phyloP scores from a whole-genome alignment of 2,797 vertebrate species.

The Ctenopoma multispine region DNA sequence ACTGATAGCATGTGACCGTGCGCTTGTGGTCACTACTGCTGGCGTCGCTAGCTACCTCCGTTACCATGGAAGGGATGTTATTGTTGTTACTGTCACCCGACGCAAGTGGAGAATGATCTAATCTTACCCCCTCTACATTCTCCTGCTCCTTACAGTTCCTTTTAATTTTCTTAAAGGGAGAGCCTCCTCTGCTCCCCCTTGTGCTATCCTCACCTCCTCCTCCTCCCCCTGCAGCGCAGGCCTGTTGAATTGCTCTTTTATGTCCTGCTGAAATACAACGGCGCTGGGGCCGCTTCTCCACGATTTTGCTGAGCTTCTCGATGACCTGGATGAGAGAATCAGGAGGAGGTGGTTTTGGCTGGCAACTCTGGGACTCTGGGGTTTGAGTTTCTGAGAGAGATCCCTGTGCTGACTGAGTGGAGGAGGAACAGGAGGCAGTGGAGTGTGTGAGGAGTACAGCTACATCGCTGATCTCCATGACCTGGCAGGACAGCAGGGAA shows the following conservation, averaged over 20 bases:
- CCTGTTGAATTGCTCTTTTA: constrained; percentile 84
- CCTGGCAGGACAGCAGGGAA: constrained; percentile 63
- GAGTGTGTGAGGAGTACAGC: constrained; percentile 87
- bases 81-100: constrained; percentile 62
- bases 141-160: constrained; percentile 52
- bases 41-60: constrained; percentile 34
- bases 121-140: neutral
- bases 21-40: constrained; percentile 70
- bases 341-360: constrained; percentile 85
- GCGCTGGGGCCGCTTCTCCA: constrained; percentile 90
- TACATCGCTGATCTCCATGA: constrained; percentile 90
- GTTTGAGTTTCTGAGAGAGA: constrained; percentile 36
- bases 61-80: constrained; percentile 1
- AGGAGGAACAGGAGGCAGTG: constrained; percentile 47
- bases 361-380: constrained; percentile 71
- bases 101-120: constrained; percentile 11
- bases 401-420: constrained; percentile 10
- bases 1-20: constrained; percentile 93
- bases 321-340: constrained; percentile 97
- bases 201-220: constrained; percentile 68
- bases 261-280: constrained; percentile 87
- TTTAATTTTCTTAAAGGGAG: constrained; percentile 80
- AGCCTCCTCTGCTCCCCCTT: constrained; percentile 72
- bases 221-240: constrained; percentile 42
- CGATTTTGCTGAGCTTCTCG: constrained; percentile 96